Evolutionary conservation across 2,113 vertebrate genomes (phyloP).

Genomic region (Pithys albifrons): DNA sequence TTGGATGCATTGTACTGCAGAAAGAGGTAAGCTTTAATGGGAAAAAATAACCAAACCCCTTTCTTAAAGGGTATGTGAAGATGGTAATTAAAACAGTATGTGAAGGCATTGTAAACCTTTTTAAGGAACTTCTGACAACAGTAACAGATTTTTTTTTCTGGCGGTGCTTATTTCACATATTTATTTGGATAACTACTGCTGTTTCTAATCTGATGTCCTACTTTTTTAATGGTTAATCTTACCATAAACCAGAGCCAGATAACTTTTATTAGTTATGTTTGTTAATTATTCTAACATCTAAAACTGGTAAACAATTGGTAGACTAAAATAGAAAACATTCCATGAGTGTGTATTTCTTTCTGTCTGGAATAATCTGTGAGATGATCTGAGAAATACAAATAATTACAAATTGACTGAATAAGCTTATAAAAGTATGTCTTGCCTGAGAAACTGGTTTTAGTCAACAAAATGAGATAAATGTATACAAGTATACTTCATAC

Average conservation of each 20-base stretch:
- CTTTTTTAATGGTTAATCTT: not conserved
- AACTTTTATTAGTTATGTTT: not conserved
- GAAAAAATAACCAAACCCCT: not conserved
- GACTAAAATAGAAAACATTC: not conserved
- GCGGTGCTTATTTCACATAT: not conserved
- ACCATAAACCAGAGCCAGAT: not conserved
- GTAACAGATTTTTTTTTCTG: not conserved
- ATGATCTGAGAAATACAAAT: not conserved
- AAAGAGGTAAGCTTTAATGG: conserved; percentile 47
- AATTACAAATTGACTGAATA: not conserved
- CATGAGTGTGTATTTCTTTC: not conserved
- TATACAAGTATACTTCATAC: not conserved
- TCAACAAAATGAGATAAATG: not conserved
- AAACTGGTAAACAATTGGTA: not conserved
- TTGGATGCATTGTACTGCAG: conserved; percentile 34
- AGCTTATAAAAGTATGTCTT: not conserved
- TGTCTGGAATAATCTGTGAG: not conserved
- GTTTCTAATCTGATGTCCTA: not conserved
- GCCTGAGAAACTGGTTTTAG: not conserved
- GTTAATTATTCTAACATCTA: not conserved
- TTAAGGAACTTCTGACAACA: not conserved
- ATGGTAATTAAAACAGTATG: not conserved
- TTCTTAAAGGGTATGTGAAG: not conserved
- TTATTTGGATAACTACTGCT: not conserved
- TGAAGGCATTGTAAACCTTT: not conserved